These are phyloP conservation scores for Limnothrissa miodon DNA, from an alignment of 2,113 vertebrate species.

Conservation along the genomic window DNA sequence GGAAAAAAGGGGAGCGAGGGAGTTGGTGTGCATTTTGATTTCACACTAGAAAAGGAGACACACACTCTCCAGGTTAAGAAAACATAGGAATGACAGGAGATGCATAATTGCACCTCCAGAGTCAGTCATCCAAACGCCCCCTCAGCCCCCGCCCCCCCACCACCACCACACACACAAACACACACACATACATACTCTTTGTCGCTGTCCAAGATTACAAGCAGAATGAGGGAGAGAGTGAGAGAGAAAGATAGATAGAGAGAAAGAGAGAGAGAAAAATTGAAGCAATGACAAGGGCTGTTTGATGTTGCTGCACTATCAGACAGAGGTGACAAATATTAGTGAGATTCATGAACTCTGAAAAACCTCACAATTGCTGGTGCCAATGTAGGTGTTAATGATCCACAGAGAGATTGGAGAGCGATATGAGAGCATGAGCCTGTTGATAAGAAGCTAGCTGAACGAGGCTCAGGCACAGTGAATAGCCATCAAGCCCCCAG, in stretches of 20 bases:
- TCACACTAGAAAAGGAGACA: not conserved
- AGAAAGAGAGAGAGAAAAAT: not conserved
- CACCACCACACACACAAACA: not conserved
- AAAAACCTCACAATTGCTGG: not conserved
- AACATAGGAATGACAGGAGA: not conserved
- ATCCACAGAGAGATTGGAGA: not conserved
- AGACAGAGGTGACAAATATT: not conserved
- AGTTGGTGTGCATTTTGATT: not conserved
- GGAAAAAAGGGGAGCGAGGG: too few relatives aligned
- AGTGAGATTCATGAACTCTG: conserved; percentile 3
- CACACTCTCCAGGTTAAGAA: not conserved
- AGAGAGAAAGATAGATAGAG: not conserved
- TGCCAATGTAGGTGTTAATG: not conserved
- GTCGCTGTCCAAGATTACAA: not conserved
- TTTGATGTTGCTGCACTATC: not conserved
- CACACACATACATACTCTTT: conserved; percentile 20
- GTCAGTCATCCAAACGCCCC: not conserved
- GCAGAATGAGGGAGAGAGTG: not conserved
- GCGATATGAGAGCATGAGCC: not conserved
- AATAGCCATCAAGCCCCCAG: not conserved
- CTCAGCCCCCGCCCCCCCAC: not conserved
- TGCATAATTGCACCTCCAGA: not conserved
- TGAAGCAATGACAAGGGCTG: not conserved
- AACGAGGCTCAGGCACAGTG: not conserved
- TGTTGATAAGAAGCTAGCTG: not conserved